These are phyloP conservation scores for Drosophila meridionalis DNA, from an alignment of 2,888 invertebrate species.

Conservation along the genomic window DNA sequence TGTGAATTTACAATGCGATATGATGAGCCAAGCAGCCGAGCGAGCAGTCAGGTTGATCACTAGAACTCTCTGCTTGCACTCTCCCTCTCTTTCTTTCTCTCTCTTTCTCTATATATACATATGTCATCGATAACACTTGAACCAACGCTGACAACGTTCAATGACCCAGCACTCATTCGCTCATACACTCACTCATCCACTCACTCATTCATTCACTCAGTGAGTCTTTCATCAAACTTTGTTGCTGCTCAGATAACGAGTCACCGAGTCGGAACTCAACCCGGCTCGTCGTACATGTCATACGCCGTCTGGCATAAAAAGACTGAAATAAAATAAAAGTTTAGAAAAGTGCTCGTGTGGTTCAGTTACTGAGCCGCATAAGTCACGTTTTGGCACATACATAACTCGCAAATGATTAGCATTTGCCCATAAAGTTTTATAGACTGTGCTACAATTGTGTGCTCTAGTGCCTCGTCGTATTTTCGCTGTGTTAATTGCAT, in stretches of 20 bases:
- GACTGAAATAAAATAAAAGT: constrained; percentile 11
- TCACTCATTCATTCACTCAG: constrained; percentile 29
- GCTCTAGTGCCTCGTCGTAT: constrained; percentile 10
- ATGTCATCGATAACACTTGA: constrained; percentile 44
- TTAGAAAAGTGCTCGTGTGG: constrained; percentile 32
- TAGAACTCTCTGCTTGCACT: not conserved
- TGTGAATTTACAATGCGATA: constrained; percentile 69
- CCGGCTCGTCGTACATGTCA: constrained; percentile 28
- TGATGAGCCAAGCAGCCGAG: constrained; percentile 21
- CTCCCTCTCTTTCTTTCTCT: constrained; percentile 2
- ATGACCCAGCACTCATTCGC: constrained; percentile 56
- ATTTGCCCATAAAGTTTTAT: constrained; percentile 33
- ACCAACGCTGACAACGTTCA: constrained; percentile 63
- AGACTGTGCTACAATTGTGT: constrained; percentile 9
- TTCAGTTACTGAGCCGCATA: constrained; percentile 47
- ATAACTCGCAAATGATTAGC: constrained; percentile 51
- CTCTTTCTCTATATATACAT: constrained; percentile 14
- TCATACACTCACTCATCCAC: constrained; percentile 5
- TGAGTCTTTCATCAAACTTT: constrained; percentile 39
- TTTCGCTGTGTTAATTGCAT: constrained; percentile 44
- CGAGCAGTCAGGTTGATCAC: constrained; percentile 55
- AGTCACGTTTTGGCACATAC: constrained; percentile 68
- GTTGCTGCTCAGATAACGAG: constrained; percentile 37
- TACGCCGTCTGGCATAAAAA: constrained; percentile 33
- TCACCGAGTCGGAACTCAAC: constrained; percentile 19